Evolutionary conservation across 2,797 vertebrate species (phyloP), one percentile per base, ranked within the genome.

Genomic region (Bradypus variegatus): DNA sequence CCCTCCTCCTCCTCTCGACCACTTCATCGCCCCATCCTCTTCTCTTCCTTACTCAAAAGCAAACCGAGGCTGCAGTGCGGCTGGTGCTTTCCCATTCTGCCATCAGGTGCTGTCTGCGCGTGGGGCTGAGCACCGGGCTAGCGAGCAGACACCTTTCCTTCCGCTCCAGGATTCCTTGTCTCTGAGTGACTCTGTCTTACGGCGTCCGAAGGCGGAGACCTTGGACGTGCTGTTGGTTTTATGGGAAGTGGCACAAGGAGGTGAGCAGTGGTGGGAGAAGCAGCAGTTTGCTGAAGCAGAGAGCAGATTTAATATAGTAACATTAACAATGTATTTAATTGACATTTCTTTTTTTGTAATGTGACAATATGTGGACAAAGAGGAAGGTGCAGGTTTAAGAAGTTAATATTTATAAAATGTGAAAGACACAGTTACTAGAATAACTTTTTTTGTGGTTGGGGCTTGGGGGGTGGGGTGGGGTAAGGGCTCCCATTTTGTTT

Each of bases 351-450:
- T 96, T 45, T 98, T 98, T 98, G 97, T 98, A 98, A 98, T 98
- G 97, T 98, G 97, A 98, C 97, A 95, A 97, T 97, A 97, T 97
- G 97, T 98, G 97, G 97, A 97, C 96, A 96, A 95, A 97, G 98
- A 97, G 96, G 95, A 97, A 97, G 97, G 96, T 97, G 93, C 96
- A 97, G 97, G 96, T 97, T 97, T 96, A 97, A 97, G 97, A 98
- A 97, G 97, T 97, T 98, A 97, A 97, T 98, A 98, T 98, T 98
- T 98, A 98, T 98, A 98, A 98, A 98, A 98, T 98, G 98, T 98
- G 98, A 98, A 98, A 97, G 97, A 97, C 96, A 92, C 97, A 97
- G 97, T 97, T 96, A 97, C 96, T 96, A 97, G 97, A 95, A 97
- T 96, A 97, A 96, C 97, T 97, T 97, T 97, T 97, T 97, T 97